Evolutionary conservation across 2,888 invertebrate species (phyloP), one percentile per base, ranked within the genome.

Genomic region (Entomobrya proxima): DNA sequence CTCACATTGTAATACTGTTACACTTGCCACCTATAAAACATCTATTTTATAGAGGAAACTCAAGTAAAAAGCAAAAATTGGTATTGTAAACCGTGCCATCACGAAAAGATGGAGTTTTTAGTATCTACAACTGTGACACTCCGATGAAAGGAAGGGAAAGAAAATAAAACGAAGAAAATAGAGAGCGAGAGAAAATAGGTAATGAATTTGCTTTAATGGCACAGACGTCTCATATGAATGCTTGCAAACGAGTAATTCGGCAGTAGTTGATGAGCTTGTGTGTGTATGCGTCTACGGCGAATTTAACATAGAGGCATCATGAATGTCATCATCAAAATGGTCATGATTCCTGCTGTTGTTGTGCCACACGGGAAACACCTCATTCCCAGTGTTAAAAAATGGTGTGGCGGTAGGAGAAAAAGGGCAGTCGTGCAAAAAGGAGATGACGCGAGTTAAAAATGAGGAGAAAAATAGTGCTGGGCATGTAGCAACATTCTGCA

Each of bases 341-440:
- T 35, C 35, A 64, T 35, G 32, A 64, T 5, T n/a, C n/a, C n/a
- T 40, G 44, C 9, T 7, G 15, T 11, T 40, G 7, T 40, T 61
- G 2, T 50, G 44, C 32, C 24, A 52, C 50, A 64, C 67, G 30
- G n/a, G 61, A 81, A 44, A 72, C 24, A 37, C 67, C 67, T 69
- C 50, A 37, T 64, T n/a, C 78, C 64, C 30, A 75, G 6, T 58
- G 32, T 15, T 64, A 21, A 13, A 21, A 55, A 4, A 35, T 64
- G 61, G 35, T 64, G 61, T 35, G 61, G 35, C 1, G 61, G 67
- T 44, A 5, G 81, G 13, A 44, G 52, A 40, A 50, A 75, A 61
- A 69, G 32, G 76, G 83, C 69, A 83, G 69, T 52, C 76, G 69
- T 44, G 83, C 67, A 50, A 64, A 67, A 64, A 75, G 64, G 75